These are phyloP conservation scores for Pantherophis alleghaniensis DNA, from an alignment of 2,797 vertebrate genomes.

Conservation along the genomic window DNA sequence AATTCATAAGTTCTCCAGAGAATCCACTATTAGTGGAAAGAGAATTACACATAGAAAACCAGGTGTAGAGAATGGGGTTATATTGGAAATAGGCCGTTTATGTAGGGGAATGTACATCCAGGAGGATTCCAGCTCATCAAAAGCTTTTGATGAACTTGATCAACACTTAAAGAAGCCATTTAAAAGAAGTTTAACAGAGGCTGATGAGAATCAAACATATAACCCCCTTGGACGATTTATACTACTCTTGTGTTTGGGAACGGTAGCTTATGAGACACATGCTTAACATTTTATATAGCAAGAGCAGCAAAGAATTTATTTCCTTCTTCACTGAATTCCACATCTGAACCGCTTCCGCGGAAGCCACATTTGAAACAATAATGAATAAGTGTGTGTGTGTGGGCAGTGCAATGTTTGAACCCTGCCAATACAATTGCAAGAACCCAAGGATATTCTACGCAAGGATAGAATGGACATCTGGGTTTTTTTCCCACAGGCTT, in stretches of 20 bases:
- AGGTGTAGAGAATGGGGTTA: neutral
- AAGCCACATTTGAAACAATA: neutral
- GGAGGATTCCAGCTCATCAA: neutral
- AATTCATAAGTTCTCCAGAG: neutral
- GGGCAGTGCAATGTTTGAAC: neutral
- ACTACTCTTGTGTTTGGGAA: neutral
- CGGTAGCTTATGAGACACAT: neutral
- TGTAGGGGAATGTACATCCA: neutral
- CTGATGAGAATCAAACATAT: neutral
- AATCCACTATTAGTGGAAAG: neutral
- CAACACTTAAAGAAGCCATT: neutral
- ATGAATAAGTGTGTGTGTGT: neutral
- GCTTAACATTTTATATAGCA: neutral
- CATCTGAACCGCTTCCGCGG: constrained; percentile 74
- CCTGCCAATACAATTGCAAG: neutral
- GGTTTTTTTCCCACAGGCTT: neutral
- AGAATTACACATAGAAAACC: neutral
- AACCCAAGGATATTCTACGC: neutral
- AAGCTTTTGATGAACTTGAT: neutral
- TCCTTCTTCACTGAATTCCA: constrained; percentile 66
- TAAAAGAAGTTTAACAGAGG: neutral
- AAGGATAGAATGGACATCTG: neutral
- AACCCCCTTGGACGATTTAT: neutral
- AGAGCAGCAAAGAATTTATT: constrained; percentile 59
- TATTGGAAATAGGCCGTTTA: neutral